These are phyloP conservation scores for Drosophila anomelani DNA, from an alignment of 2,888 invertebrate genomes.

Conservation along the genomic window DNA sequence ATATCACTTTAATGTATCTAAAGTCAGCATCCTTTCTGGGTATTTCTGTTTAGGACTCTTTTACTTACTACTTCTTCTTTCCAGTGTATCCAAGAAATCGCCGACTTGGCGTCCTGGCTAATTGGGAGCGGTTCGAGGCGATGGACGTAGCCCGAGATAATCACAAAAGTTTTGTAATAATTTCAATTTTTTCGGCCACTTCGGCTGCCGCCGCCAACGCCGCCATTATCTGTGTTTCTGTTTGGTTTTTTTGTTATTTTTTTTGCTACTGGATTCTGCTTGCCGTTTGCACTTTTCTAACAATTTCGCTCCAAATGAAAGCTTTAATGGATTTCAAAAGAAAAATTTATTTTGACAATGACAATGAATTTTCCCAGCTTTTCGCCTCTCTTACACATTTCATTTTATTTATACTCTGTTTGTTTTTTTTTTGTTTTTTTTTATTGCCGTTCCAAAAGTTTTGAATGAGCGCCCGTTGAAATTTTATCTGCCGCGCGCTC, in stretches of 20 bases:
- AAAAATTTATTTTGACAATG: conserved; percentile 73
- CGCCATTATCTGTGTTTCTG: conserved; percentile 35
- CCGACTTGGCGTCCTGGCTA: conserved; percentile 28
- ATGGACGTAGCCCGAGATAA: conserved; percentile 51
- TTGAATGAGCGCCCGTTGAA: conserved; percentile 69
- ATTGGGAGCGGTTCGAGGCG: conserved; percentile 20
- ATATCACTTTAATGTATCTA: too few species aligned
- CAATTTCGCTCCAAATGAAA: conserved; percentile 66
- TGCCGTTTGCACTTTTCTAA: conserved; percentile 63
- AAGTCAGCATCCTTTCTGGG: neutral
- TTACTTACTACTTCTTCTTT: neutral
- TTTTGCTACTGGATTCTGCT: conserved; percentile 30
- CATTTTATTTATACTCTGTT: conserved; percentile 61
- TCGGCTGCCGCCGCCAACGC: conserved; percentile 11
- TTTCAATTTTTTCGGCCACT: conserved; percentile 60
- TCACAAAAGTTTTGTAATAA: conserved; percentile 70
- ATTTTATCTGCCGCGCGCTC: conserved; percentile 52
- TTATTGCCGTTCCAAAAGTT: conserved; percentile 64
- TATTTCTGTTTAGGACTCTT: neutral
- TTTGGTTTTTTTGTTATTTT: conserved; percentile 12
- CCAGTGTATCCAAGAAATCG: conserved; percentile 19
- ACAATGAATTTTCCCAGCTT: conserved; percentile 63
- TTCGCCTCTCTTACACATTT: conserved; percentile 50
- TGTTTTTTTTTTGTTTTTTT: conserved; percentile 27
- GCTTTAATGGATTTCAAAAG: conserved; percentile 70